phyloP scores from a whole-genome alignment of 2,888 invertebrate species.

The Plagiodera versicolora region DNA sequence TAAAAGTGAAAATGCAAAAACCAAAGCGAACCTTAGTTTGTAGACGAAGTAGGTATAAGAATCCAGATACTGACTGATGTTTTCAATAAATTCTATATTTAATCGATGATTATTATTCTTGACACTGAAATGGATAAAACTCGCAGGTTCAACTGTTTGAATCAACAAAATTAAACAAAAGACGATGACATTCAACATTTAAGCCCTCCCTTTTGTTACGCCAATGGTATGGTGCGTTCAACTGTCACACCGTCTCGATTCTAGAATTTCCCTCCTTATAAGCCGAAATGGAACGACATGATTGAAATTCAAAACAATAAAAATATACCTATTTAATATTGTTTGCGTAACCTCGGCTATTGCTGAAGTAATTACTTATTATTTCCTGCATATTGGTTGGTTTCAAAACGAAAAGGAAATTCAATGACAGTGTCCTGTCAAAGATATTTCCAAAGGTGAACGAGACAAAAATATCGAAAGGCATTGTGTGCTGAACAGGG shows the following conservation, averaged over 20 bases:
- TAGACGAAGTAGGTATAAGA: too few relatives aligned
- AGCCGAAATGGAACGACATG: conserved; percentile 22
- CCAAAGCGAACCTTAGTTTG: too few relatives aligned
- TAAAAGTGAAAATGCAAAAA: too few relatives aligned
- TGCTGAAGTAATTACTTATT: not conserved
- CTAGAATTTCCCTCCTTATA: conserved; percentile 30
- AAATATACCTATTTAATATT: conserved; percentile 20
- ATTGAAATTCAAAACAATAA: conserved; percentile 24
- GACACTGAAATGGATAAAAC: too few relatives aligned
- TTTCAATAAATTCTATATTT: too few relatives aligned
- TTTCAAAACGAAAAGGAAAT: not conserved
- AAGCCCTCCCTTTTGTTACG: not conserved
- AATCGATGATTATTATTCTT: too few relatives aligned
- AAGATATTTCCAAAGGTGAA: not conserved
- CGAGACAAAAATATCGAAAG: too few relatives aligned
- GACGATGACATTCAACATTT: too few relatives aligned
- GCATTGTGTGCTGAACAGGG: too few relatives aligned
- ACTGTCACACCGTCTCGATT: conserved; percentile 9
- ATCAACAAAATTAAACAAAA: too few relatives aligned
- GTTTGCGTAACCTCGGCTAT: conserved; percentile 20
- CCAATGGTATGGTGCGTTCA: not conserved
- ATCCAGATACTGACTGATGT: too few relatives aligned
- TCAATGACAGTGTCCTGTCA: not conserved
- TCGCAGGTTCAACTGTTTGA: too few relatives aligned
- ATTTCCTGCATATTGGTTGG: conserved; percentile 8